These are phyloP conservation scores for Acipenser oxyrinchus DNA, from an alignment of 2,797 vertebrate genomes.

Conservation along the genomic window DNA sequence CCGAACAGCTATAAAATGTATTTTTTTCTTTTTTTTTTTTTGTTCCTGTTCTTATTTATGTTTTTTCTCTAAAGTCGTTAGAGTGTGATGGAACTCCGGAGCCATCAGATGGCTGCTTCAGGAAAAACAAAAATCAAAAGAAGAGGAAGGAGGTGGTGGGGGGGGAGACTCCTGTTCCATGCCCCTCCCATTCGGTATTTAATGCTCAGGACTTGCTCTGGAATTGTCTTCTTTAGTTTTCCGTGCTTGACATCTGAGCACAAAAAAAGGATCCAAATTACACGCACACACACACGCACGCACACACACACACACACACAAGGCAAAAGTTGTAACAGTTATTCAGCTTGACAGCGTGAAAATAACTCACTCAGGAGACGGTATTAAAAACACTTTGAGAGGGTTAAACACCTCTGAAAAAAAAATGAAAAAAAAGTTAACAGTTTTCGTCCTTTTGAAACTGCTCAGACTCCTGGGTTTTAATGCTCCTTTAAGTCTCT, in stretches of 20 bases:
- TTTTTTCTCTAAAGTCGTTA: conserved; percentile 86
- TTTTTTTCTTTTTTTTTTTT: conserved; percentile 62
- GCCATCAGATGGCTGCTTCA: conserved; percentile 92
- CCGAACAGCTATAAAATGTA: conserved; percentile 83
- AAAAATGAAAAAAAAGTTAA: conserved; percentile 75
- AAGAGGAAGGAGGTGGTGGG: conserved; percentile 33
- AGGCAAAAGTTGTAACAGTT: conserved; percentile 97
- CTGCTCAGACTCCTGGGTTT: conserved; percentile 62
- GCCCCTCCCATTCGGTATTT: conserved; percentile 22
- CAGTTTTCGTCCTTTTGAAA: conserved; percentile 71
- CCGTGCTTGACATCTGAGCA: conserved; percentile 28
- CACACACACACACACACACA: conserved; percentile 45
- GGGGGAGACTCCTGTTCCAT: conserved; percentile 8
- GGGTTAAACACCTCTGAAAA: conserved; percentile 36
- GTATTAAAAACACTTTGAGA: conserved; percentile 91
- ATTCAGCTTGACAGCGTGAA: conserved; percentile 88
- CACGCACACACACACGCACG: conserved; percentile 33
- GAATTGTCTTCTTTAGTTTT: conserved; percentile 43
- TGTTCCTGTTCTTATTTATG: conserved; percentile 38
- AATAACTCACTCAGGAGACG: conserved; percentile 85
- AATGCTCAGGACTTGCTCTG: conserved; percentile 31
- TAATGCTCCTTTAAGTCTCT: conserved; percentile 78
- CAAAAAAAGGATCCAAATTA: conserved; percentile 22
- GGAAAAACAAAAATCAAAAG: conserved; percentile 47
- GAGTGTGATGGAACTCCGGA: conserved; percentile 84